These are phyloP conservation scores for Holothuria glaberrima DNA, from an alignment of 35 echinoderm and acorn worm species.

Conservation along the genomic window DNA sequence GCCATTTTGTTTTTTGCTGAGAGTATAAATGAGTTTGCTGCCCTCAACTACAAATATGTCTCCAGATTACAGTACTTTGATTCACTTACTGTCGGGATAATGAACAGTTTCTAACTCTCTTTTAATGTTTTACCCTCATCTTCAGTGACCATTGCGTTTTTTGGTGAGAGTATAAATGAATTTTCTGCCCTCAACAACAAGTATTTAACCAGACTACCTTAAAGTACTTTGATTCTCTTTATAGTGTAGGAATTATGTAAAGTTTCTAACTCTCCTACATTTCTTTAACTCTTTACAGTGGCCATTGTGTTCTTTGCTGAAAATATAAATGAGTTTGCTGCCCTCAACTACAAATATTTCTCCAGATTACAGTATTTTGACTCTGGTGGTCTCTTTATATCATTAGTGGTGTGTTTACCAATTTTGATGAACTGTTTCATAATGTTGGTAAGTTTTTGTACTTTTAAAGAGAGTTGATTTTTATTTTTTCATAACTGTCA, in stretches of 20 bases:
- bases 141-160: too few species aligned
- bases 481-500: background rate
- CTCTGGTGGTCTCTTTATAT: slow-evolving; percentile 88
- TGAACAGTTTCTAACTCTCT: too few species aligned
- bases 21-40: slow-evolving; percentile 82
- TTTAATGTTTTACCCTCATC: too few species aligned
- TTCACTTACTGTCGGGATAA: too few species aligned
- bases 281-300: slow-evolving; percentile 70
- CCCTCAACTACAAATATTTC: slow-evolving; percentile 86
- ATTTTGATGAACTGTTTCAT: slow-evolving; percentile 85
- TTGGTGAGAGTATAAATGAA: too few species aligned
- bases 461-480: too few species aligned
- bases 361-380: slow-evolving; percentile 97
- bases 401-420: slow-evolving; percentile 77
- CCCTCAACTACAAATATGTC: slow-evolving; percentile 85
- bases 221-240: too few species aligned
- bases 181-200: too few species aligned
- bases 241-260: too few species aligned
- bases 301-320: slow-evolving; percentile 87
- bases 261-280: background rate
- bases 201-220: too few species aligned
- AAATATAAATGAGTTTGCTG: slow-evolving; percentile 81
- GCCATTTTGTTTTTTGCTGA: slow-evolving; percentile 86
- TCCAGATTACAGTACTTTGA: slow-evolving; percentile 98
- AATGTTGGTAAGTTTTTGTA: slow-evolving; percentile 85